Base-by-base conservation (phyloP, 2,888 invertebrate genomes). In the Drosophila pseudotalamancana region DNA sequence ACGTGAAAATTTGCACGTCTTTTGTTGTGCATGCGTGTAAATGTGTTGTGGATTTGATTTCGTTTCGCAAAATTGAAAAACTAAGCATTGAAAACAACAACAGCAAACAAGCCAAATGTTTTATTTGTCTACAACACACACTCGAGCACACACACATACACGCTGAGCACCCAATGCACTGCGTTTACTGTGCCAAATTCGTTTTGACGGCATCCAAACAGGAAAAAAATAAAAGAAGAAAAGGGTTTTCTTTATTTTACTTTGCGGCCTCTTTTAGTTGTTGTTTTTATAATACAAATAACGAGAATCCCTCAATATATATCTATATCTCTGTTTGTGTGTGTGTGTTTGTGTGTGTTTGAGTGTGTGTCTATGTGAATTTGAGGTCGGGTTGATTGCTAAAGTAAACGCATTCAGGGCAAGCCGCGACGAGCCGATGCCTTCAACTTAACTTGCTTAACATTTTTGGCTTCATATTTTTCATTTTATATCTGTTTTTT, bases 11-110 rank as follows among this genome's bases (percentile, higher is more conserved):
- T 81, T 81, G 79, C 81, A 81, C 81, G 88, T 81, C 87, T 82
- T 85, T 78, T 87, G 87, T 87, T 81, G 87, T 87, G 86, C 86
- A 81, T 78, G 87, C 81, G 81, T 83, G 82, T 85, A 82, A 87
- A 85, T 87, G 76, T 78, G 75, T 60, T 79, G 61, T 77, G 82
- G 75, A 75, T 75, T 75, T 70, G 88, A 79, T 84, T 87, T 85
- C 81, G 66, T 74, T 81, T 81, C 72, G 57, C 40, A 62, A 77
- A 63, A 87, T 87, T 85, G 87, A 77, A 82, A 82, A 82, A 84
- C 87, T 85, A 82, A 82, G 87, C 82, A 85, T 65, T 77, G 78
- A 81, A 67, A 78, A 72, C 62, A 65, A 59, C 77, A 56, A 56
- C 66, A 50, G 77, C 81, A 86, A 77, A 74, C 73, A 77, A 77